Evolutionary conservation across 2,113 vertebrate species (phyloP).

Genomic region (Notarius quadriscutis): DNA sequence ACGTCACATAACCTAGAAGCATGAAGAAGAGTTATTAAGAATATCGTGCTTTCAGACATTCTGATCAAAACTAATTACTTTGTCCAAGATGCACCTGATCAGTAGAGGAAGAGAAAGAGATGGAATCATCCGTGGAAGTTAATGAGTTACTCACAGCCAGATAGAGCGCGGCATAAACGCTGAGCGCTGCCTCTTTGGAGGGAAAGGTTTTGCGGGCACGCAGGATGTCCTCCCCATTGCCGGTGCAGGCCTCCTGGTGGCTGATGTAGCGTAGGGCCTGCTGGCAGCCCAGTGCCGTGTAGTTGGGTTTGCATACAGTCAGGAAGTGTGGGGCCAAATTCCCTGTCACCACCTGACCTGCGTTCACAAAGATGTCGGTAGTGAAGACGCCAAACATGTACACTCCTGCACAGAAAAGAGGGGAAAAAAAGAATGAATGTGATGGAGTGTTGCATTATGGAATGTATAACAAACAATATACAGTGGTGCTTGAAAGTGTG

Average conservation of each 20-base stretch:
- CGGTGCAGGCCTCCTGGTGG: conserved; percentile 90
- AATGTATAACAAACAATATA: background rate
- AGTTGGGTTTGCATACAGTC: conserved; percentile 96
- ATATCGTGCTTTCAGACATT: background rate
- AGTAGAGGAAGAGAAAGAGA: background rate
- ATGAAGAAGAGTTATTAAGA: background rate
- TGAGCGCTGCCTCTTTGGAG: conserved; percentile 98
- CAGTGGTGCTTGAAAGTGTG: no score
- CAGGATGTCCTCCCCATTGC: conserved; percentile 89
- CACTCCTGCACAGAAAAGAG: conserved; percentile 80
- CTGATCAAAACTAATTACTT: background rate
- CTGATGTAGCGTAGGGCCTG: conserved; percentile 94
- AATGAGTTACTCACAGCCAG: conserved; percentile 84
- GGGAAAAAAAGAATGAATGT: background rate
- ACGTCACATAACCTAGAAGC: background rate
- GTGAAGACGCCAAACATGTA: conserved; percentile 96
- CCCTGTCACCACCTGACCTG: conserved; percentile 96
- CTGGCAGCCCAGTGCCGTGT: conserved; percentile 92
- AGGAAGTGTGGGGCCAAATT: conserved; percentile 96
- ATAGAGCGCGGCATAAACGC: conserved; percentile 91
- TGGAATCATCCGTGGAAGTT: background rate
- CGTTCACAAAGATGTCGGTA: conserved; percentile 98
- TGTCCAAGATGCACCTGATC: background rate
- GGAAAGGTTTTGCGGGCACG: conserved; percentile 94
- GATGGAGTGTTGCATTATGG: background rate